Evolutionary conservation across 2,113 vertebrate species (phyloP).

Genomic region (Nothoprocta perdicaria): DNA sequence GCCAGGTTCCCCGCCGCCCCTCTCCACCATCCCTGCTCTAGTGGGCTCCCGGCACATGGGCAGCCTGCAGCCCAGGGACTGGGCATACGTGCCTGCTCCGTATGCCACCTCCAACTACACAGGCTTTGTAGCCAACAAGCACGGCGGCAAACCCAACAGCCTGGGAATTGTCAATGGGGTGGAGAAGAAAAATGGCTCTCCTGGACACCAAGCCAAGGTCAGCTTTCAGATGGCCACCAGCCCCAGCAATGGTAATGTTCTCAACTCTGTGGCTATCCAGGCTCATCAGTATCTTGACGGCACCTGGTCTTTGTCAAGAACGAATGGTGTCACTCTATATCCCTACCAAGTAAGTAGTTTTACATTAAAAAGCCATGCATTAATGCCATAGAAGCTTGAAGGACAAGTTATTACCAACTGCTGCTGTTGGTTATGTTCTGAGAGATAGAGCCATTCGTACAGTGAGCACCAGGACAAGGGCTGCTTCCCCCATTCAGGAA

Average conservation of each 20-base stretch:
- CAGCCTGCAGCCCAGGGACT: slow-evolving; percentile 81
- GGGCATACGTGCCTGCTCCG: slow-evolving; percentile 81
- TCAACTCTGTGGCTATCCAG: slow-evolving; percentile 86
- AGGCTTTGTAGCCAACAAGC: slow-evolving; percentile 80
- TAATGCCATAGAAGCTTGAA: neutral
- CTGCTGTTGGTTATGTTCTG: too few species aligned
- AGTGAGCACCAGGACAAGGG: neutral
- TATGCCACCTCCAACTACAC: slow-evolving; percentile 80
- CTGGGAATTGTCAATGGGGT: slow-evolving; percentile 86
- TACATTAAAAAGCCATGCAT: neutral
- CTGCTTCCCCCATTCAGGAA: neutral
- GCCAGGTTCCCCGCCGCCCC: slow-evolving; percentile 84
- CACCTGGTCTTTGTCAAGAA: slow-evolving; percentile 85
- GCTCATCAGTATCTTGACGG: slow-evolving; percentile 88
- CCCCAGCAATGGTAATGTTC: slow-evolving; percentile 83
- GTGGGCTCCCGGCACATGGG: slow-evolving; percentile 79
- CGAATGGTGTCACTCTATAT: slow-evolving; percentile 92
- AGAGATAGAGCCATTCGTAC: neutral
- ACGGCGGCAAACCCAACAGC: slow-evolving; percentile 88
- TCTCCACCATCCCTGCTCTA: slow-evolving; percentile 74
- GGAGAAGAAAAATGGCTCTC: slow-evolving; percentile 89
- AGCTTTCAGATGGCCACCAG: slow-evolving; percentile 85
- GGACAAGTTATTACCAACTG: neutral
- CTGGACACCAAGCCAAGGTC: slow-evolving; percentile 85
- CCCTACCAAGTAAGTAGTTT: slow-evolving; percentile 91